Evolutionary conservation across 2,888 invertebrate species (phyloP).

Genomic region (Xylota sylvarum): DNA sequence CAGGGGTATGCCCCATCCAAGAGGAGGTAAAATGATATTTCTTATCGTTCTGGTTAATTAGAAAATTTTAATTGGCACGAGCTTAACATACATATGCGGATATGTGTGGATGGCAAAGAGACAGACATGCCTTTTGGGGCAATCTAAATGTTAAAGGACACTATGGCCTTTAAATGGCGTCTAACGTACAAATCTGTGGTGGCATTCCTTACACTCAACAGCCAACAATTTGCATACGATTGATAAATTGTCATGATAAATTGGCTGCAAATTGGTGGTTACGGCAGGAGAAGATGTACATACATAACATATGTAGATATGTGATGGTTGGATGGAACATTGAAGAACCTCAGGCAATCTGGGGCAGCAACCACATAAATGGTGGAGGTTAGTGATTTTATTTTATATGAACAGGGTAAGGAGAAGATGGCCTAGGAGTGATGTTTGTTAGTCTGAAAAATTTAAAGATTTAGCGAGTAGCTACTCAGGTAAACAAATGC

Average conservation of each 20-base stretch:
- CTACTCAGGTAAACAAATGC: too few relatives aligned
- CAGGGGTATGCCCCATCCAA: constrained; percentile 12
- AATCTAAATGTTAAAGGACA: constrained; percentile 28
- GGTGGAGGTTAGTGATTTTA: too few relatives aligned
- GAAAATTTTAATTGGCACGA: constrained; percentile 72
- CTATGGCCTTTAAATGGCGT: constrained; percentile 47
- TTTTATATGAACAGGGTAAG: too few relatives aligned
- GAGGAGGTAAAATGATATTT: not conserved
- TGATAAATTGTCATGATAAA: constrained; percentile 61
- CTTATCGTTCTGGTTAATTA: constrained; percentile 68
- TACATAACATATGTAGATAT: too few relatives aligned
- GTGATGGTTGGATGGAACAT: too few relatives aligned
- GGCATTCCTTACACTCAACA: constrained; percentile 2
- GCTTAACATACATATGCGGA: not conserved
- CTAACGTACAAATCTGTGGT: constrained; percentile 9
- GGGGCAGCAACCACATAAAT: too few relatives aligned
- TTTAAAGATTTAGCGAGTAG: too few relatives aligned
- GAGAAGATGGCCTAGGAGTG: too few relatives aligned
- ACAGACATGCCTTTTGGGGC: constrained; percentile 35
- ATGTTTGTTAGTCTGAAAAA: too few relatives aligned
- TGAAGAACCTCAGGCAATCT: too few relatives aligned
- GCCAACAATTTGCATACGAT: constrained; percentile 31
- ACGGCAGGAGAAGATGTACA: too few relatives aligned
- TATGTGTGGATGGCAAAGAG: not conserved
- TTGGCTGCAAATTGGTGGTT: constrained; percentile 35